phyloP scores from a whole-genome alignment of 1,140 invertebrate genomes.

The Drosophila nigromelanica region DNA sequence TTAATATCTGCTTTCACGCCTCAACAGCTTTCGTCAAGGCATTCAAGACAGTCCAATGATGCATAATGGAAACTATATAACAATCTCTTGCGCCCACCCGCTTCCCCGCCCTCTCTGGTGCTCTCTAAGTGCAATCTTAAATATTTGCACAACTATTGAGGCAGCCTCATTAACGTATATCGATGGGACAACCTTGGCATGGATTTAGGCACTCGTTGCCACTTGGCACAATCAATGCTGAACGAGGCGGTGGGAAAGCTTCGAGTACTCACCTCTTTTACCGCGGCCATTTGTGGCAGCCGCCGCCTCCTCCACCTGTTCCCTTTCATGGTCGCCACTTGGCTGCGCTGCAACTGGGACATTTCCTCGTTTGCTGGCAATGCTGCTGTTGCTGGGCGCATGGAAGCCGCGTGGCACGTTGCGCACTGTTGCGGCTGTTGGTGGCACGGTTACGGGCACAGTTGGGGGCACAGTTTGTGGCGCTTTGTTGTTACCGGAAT shows the following conservation, averaged over 20 bases:
- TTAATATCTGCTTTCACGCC: slow-evolving; percentile 27
- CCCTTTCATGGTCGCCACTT: background rate
- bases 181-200: slow-evolving; percentile 54
- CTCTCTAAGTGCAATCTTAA: slow-evolving; percentile 65
- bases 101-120: background rate
- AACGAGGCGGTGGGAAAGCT: slow-evolving; percentile 4
- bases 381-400: background rate
- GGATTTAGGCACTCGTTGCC: slow-evolving; percentile 44
- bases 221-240: slow-evolving; percentile 25
- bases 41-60: background rate
- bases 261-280: slow-evolving; percentile 62
- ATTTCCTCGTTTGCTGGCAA: slow-evolving; percentile 25
- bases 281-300: slow-evolving; percentile 49
- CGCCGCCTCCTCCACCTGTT: background rate
- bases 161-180: slow-evolving; percentile 43
- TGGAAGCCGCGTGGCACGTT: slow-evolving; percentile 39
- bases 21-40: slow-evolving; percentile 23
- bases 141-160: slow-evolving; percentile 69
- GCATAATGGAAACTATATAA: slow-evolving; percentile 5
- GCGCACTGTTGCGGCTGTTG: slow-evolving; percentile 4
- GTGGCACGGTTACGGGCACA: background rate
- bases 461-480: slow-evolving; percentile 13
- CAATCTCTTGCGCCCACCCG: slow-evolving; percentile 6
- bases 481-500: slow-evolving; percentile 68
- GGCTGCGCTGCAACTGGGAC: slow-evolving; percentile 26